Base-by-base conservation (phyloP, 1,140 invertebrate species). In the Armadillidium nasatum region DNA sequence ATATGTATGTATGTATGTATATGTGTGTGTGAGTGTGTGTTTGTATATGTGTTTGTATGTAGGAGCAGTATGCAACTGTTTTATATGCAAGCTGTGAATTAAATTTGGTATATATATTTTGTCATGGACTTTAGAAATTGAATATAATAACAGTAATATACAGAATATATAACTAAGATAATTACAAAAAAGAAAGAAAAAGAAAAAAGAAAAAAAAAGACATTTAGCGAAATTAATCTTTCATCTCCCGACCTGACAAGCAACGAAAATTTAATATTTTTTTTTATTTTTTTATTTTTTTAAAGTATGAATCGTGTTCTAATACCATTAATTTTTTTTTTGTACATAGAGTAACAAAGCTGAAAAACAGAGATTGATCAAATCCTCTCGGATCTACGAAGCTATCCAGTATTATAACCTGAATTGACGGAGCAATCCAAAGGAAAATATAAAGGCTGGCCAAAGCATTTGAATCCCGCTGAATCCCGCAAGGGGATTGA, bases 401-500 rank as follows among this genome's bases (percentile, higher is more conserved):
- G 50, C 50, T 15, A 60, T 60, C 50, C 50, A 33, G 33, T 33
- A 33, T 33, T 33, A 33, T 60, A 60, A 13, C 50, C 11, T 7
- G 50, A 15, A 13, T 7, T 60, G 2, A 19, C 50, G 50, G 11
- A 4, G 7, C 50, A 7, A 60, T 60, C 50, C 50, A 60, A 60
- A 19, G 19, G 50, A 33, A 13, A 19, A 60, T 60, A 13, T 19
- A 60, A 60, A 60, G 50, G 50, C 50, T 19, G 19, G 50, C 50
- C 50, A 19, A 60, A 60, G 19, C 19, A 19, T 15, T 60, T 60
- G 11, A 13, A 60, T 15, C 19, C 46, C 50, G 50, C 19, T 60
- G 50, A 19, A 60, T 60, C 50, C 50, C 50, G 19, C 50, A 60
- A 60, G 50, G 50, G 50, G 50, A 60, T 60, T 60, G 50, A 19